Conservation (phyloP, 2,113 vertebrate genomes). For the Chamaetylas fuelleborni region DNA sequence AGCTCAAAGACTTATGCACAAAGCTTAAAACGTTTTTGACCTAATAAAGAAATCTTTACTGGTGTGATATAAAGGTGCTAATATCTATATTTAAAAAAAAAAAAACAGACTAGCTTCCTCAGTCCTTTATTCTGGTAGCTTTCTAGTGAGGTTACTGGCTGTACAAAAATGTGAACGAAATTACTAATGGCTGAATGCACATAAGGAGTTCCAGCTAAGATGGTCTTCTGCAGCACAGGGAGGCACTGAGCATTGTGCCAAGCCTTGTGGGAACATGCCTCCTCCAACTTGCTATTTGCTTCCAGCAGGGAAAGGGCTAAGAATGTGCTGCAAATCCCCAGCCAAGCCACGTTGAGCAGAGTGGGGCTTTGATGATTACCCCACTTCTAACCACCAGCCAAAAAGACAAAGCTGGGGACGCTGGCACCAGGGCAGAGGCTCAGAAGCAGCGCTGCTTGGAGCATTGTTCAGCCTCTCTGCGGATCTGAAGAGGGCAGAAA, state of each 20-base stretch:
- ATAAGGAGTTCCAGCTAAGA: not conserved
- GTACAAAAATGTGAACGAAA: not conserved
- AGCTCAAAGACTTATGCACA: not conserved
- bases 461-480: not conserved
- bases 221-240: not conserved
- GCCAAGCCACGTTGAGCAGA: accelerated
- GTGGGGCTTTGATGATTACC: not conserved
- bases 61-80: not conserved
- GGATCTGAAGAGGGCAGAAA: not conserved
- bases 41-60: not conserved
- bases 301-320: not conserved
- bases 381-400: not conserved
- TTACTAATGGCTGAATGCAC: not conserved
- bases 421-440: not conserved
- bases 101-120: not conserved
- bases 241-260: not conserved
- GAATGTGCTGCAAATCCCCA: not conserved
- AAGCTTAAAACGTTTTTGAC: not conserved
- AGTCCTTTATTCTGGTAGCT: not conserved
- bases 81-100: not conserved
- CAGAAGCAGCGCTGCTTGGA: accelerated
- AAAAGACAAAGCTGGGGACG: not conserved
- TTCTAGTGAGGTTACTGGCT: not conserved
- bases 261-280: not conserved
- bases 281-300: not conserved